A percentile compares a stretch with the other conserved stretches of the same genome.
phyloP scores from a whole-genome alignment of 1,140 invertebrate species.

The Procambarus virginalis region DNA sequence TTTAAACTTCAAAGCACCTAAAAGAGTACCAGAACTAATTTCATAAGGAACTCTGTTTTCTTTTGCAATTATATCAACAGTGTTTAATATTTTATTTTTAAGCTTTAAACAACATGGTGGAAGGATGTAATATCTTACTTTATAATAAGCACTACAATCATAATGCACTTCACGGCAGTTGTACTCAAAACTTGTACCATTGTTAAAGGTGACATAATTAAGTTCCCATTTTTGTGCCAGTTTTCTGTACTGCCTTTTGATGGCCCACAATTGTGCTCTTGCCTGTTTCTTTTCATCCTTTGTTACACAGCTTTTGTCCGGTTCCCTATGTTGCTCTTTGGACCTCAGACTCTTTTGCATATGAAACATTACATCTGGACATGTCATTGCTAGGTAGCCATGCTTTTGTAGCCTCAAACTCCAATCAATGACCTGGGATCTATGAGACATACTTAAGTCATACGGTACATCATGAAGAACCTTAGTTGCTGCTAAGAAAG shows the following conservation, averaged over 20 bases:
- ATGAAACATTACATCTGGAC: conserved; percentile 67
- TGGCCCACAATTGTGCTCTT: conserved; percentile 43
- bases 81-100: conserved; percentile 65
- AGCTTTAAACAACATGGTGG: conserved; percentile 67
- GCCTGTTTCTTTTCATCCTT: conserved; percentile 58
- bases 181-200: conserved; percentile 66
- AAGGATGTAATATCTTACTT: conserved; percentile 61
- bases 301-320: conserved; percentile 51
- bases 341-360: conserved; percentile 22
- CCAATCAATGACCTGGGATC: conserved; percentile 57
- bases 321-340: background rate
- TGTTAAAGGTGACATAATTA: conserved; percentile 49
- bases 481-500: conserved; percentile 57
- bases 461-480: conserved; percentile 51
- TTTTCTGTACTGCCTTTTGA: conserved; percentile 62
- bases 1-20: conserved; percentile 71
- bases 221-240: conserved; percentile 67
- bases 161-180: conserved; percentile 62
- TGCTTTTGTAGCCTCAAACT: conserved; percentile 55
- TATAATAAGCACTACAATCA: conserved; percentile 61
- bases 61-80: conserved; percentile 56
- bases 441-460: conserved; percentile 48
- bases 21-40: conserved; percentile 67
- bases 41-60: conserved; percentile 66
- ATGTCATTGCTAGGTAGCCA: conserved; percentile 59